Conservation (phyloP, 2,797 vertebrate species). For the Phataginus tetradactyla region DNA sequence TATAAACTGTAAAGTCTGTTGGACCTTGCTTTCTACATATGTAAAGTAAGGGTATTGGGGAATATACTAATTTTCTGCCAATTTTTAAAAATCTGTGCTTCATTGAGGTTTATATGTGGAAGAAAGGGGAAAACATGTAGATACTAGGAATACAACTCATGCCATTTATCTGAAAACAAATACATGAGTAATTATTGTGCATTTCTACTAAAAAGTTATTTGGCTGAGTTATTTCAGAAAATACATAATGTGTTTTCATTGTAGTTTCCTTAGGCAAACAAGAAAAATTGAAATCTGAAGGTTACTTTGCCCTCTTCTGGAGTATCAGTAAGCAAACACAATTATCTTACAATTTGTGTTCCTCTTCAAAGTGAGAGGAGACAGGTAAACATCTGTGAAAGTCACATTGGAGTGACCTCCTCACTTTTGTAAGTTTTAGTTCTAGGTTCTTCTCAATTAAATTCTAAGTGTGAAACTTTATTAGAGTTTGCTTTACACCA, state of each 20-base stretch:
- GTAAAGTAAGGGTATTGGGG: not conserved
- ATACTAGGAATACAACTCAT: not conserved
- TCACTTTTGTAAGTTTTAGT: not conserved
- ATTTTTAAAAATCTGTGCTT: not conserved
- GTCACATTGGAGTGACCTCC: not conserved
- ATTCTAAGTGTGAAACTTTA: constrained; percentile 8
- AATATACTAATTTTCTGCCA: not conserved
- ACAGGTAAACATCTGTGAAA: not conserved
- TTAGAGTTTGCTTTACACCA: not conserved
- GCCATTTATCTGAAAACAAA: not conserved
- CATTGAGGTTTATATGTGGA: not conserved
- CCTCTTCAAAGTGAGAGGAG: not conserved
- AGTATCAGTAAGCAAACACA: not conserved
- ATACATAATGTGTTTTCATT: not conserved
- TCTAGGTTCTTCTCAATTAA: not conserved
- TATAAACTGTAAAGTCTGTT: not conserved
- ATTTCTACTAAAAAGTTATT: not conserved
- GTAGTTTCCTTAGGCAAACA: not conserved
- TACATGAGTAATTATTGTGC: not conserved
- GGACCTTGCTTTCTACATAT: not conserved
- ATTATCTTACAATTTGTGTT: not conserved
- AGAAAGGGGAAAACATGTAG: not conserved
- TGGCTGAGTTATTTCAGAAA: not conserved
- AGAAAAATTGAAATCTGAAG: not conserved
- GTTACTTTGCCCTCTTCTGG: not conserved